Conservation (phyloP, 2,113 vertebrate genomes). For the Pardalotus punctatus region DNA sequence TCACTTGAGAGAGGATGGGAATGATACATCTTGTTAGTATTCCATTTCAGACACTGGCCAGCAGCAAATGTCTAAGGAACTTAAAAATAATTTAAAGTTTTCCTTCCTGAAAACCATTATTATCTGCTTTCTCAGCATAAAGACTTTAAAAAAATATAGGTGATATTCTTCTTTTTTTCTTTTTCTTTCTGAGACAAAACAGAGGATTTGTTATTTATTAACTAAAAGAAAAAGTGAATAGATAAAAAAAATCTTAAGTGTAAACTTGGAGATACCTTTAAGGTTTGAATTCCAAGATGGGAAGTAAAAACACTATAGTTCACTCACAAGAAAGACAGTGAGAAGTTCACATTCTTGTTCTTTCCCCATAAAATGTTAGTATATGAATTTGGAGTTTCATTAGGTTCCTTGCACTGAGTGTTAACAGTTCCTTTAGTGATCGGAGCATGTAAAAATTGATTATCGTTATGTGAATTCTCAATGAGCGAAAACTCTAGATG, state of each 20-base stretch:
- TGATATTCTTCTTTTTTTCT: background rate
- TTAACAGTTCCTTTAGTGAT: background rate
- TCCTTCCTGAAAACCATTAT: background rate
- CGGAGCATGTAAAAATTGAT: background rate
- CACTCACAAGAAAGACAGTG: background rate
- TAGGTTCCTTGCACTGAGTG: background rate
- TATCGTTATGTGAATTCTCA: background rate
- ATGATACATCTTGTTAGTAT: rapidly evolving
- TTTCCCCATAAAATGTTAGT: background rate
- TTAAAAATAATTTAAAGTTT: background rate
- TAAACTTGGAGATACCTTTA: background rate
- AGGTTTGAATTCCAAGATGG: background rate
- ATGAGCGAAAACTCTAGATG: background rate
- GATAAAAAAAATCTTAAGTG: background rate
- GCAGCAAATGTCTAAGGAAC: background rate
- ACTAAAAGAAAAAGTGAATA: background rate
- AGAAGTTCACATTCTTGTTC: background rate
- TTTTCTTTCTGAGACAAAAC: background rate
- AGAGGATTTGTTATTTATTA: background rate
- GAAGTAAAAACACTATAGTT: background rate
- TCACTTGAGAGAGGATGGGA: background rate
- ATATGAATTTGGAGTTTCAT: background rate
- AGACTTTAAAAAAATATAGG: background rate
- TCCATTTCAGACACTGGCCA: background rate
- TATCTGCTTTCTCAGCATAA: background rate